Evolutionary conservation across 2,888 invertebrate species (phyloP).

Genomic region (Agriopis leucophaearia): DNA sequence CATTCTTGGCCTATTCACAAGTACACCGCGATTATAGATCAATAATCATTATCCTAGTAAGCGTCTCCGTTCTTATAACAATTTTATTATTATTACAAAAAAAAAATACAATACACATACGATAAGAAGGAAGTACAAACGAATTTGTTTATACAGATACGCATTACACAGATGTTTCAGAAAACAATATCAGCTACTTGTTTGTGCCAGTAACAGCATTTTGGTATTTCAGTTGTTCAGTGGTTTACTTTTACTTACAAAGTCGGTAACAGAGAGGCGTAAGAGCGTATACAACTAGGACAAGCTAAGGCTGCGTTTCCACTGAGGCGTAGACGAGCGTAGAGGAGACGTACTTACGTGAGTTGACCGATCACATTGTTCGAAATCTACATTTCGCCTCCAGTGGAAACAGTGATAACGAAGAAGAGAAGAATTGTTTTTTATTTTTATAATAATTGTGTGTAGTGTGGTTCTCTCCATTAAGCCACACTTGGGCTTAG

Average conservation of each 20-base stretch:
- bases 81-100: conserved; percentile 70
- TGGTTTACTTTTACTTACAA: conserved; percentile 23
- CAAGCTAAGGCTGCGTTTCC: conserved; percentile 9
- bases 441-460: too few relatives aligned
- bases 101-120: conserved; percentile 38
- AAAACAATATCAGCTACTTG: conserved; percentile 11
- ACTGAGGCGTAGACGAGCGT: too few relatives aligned
- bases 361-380: too few relatives aligned
- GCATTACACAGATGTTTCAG: conserved; percentile 8
- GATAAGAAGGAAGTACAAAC: conserved; percentile 23
- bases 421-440: too few relatives aligned
- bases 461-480: too few relatives aligned
- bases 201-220: conserved; percentile 25
- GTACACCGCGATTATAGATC: conserved; percentile 68
- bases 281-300: conserved; percentile 5
- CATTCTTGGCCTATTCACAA: conserved; percentile 77
- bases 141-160: conserved; percentile 5
- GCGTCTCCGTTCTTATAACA: conserved; percentile 82
- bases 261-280: conserved; percentile 1
- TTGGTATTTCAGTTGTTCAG: conserved; percentile 11
- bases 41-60: conserved; percentile 77
- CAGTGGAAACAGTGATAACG: too few relatives aligned
- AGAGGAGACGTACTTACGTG: too few relatives aligned
- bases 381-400: too few relatives aligned
- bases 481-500: too few relatives aligned